Evolutionary conservation across 2,797 vertebrate species (phyloP).

Genomic region (Todus mexicanus): DNA sequence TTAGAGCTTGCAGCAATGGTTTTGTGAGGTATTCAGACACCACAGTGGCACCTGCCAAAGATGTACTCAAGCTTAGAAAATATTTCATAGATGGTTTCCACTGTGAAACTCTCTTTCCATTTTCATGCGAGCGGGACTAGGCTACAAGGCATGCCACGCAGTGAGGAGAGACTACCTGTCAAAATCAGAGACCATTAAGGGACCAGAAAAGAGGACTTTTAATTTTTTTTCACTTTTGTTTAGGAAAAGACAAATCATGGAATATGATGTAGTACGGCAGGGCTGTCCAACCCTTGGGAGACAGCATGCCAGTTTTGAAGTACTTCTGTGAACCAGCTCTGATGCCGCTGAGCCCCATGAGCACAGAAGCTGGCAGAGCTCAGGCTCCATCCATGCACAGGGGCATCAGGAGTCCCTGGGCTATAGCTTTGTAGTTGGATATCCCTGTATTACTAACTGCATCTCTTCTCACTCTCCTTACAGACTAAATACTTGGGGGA

Average conservation of each 20-base stretch:
- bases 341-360: neutral
- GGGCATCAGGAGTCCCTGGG: neutral
- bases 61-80: neutral
- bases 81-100: neutral
- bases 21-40: neutral
- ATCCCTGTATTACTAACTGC: neutral
- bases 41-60: neutral
- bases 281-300: neutral
- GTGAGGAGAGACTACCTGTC: neutral
- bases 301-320: neutral
- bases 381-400: fast-evolving
- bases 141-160: neutral
- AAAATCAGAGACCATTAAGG: neutral
- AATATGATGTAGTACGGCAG: neutral
- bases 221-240: neutral
- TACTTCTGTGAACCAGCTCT: neutral
- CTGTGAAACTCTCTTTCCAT: neutral
- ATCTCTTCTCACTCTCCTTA: neutral
- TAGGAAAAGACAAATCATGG: neutral
- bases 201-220: neutral
- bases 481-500: neutral
- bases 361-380: neutral
- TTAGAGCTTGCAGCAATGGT: neutral
- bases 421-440: neutral
- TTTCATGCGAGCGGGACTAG: neutral